Percentiles rank a stretch among this genome's conserved stretches.
phyloP scores from a whole-genome alignment of 2,797 vertebrate species.

The Cossypha dichroa region DNA sequence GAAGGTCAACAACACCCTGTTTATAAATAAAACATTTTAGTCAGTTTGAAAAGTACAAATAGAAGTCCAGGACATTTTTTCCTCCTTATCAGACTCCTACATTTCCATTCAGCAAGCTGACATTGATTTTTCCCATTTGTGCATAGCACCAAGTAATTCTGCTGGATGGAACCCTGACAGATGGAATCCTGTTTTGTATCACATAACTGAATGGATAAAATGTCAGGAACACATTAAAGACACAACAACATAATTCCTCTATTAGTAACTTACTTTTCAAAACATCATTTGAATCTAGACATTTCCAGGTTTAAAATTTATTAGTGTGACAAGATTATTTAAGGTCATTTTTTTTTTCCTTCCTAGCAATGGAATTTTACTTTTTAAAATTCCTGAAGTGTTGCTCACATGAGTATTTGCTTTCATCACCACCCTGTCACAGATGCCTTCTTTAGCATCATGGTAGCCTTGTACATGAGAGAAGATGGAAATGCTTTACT shows the following conservation, averaged over 20 bases:
- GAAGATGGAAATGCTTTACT: background rate
- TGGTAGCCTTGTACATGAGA: fast-evolving
- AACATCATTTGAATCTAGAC: slow-evolving; percentile 63
- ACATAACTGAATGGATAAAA: slow-evolving; percentile 63
- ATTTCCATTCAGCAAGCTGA: slow-evolving; percentile 72
- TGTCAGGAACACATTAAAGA: slow-evolving; percentile 67
- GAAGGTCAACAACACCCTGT: background rate
- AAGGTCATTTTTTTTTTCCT: slow-evolving; percentile 30
- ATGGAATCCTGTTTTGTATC: slow-evolving; percentile 63
- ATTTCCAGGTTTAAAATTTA: slow-evolving; percentile 66
- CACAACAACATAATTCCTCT: slow-evolving; percentile 63
- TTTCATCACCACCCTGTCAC: background rate
- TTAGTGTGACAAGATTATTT: slow-evolving; percentile 42
- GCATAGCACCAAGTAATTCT: slow-evolving; percentile 57
- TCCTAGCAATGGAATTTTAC: slow-evolving; percentile 39
- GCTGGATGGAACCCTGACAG: slow-evolving; percentile 24
- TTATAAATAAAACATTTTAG: slow-evolving; percentile 35
- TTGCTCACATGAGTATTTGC: background rate
- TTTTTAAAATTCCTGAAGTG: slow-evolving; percentile 26
- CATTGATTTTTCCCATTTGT: slow-evolving; percentile 70
- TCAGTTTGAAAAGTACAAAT: background rate
- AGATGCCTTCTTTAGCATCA: background rate
- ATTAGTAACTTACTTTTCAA: slow-evolving; percentile 69
- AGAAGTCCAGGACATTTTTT: slow-evolving; percentile 54
- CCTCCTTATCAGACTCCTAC: slow-evolving; percentile 67